phyloP scores from a whole-genome alignment of 1,140 invertebrate genomes.

The Ylistrum balloti region DNA sequence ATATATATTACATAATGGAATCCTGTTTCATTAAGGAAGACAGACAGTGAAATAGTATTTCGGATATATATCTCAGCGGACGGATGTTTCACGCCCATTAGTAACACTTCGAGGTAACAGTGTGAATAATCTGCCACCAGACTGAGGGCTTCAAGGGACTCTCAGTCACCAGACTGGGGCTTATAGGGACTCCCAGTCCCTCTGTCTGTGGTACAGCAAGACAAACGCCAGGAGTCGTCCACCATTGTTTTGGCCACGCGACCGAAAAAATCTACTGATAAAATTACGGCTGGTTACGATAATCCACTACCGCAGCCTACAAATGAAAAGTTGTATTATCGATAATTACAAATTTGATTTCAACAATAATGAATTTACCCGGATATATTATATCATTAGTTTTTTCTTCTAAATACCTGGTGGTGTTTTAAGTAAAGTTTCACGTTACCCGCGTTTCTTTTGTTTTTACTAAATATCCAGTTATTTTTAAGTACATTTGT shows the following conservation, averaged over 20 bases:
- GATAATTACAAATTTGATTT: background rate
- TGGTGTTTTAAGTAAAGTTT: background rate
- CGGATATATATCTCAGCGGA: too few species aligned
- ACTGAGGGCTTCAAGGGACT: too few species aligned
- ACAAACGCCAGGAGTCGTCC: background rate
- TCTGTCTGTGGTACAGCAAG: background rate
- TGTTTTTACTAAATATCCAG: background rate
- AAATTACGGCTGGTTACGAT: background rate
- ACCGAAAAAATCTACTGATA: background rate
- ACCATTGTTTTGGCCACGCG: slow-evolving; percentile 4
- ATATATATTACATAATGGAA: background rate
- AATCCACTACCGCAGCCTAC: background rate
- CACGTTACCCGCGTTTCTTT: too few species aligned
- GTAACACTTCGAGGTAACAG: background rate
- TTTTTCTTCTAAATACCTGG: background rate
- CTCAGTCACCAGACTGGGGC: too few species aligned
- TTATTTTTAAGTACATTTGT: background rate
- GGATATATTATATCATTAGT: background rate
- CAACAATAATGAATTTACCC: background rate
- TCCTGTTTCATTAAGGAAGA: too few species aligned
- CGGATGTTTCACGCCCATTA: background rate
- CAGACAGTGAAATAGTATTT: too few species aligned
- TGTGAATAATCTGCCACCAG: background rate
- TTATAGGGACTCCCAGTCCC: background rate
- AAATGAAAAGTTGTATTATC: background rate